Evolutionary conservation across 30 jellyfish, hydroid and myxozoan species (phyloP).

Genomic region (Hydractinia symbiolongicarpus): DNA sequence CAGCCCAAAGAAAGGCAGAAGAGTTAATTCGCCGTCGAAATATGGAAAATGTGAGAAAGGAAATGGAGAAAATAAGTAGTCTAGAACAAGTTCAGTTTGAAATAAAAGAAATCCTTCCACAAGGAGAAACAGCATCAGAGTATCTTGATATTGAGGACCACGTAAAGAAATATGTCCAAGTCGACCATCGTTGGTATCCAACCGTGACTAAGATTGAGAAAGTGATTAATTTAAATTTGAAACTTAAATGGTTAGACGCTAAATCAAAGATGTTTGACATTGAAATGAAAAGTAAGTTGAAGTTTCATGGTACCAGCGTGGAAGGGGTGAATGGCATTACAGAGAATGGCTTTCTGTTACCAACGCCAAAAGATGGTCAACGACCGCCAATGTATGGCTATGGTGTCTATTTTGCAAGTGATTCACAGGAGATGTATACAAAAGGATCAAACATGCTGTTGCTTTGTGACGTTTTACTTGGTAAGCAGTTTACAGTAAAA

Average conservation of each 20-base stretch:
- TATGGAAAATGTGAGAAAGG: constrained; percentile 2
- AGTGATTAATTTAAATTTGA: constrained; percentile 42
- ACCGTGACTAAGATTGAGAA: constrained; percentile 48
- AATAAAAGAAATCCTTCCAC: constrained; percentile 13
- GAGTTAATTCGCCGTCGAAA: constrained; percentile 2
- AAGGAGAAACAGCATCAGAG: constrained; percentile 44
- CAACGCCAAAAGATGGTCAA: background rate
- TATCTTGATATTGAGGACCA: constrained; percentile 44
- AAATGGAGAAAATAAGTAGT: constrained; percentile 7
- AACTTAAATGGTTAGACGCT: constrained; percentile 35
- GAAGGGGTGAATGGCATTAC: constrained; percentile 46
- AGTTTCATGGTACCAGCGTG: constrained; percentile 60
- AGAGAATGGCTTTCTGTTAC: constrained; percentile 54
- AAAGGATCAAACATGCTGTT: constrained; percentile 50
- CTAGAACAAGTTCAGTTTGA: background rate
- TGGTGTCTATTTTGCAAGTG: constrained; percentile 72
- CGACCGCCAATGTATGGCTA: constrained; percentile 59
- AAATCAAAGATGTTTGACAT: constrained; percentile 25
- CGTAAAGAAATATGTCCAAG: constrained; percentile 43
- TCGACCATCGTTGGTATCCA: constrained; percentile 60
- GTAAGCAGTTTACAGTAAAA: constrained; percentile 37
- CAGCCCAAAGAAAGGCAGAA: constrained; percentile 21
- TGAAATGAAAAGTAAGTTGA: constrained; percentile 12
- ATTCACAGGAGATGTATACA: constrained; percentile 54
- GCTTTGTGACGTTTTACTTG: constrained; percentile 57